Evolutionary conservation across 2,797 vertebrate species (phyloP).

Genomic region (Lagocephalus sceleratus): DNA sequence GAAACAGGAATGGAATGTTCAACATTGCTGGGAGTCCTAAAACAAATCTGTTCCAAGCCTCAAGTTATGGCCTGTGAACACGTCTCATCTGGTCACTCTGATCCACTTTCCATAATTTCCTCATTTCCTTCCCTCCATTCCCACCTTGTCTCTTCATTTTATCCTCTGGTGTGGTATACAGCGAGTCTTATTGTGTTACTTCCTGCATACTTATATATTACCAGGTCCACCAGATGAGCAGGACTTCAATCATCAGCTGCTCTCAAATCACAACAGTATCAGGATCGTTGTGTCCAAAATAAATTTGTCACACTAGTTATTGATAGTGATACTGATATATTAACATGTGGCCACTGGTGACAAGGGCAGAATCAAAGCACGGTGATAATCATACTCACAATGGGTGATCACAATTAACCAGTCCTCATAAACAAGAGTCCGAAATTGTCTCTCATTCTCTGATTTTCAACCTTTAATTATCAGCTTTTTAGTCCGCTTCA

Average conservation of each 20-base stretch:
- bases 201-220: neutral
- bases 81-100: constrained; percentile 27
- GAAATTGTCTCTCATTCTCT: no score
- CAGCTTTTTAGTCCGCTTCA: no score
- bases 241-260: neutral
- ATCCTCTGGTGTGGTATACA: constrained; percentile 1
- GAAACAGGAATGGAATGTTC: constrained; percentile 7
- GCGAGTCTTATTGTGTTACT: constrained; percentile 5
- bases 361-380: no score
- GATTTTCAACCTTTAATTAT: no score
- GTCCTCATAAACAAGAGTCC: no score
- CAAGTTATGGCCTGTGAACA: constrained; percentile 21
- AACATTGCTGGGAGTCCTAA: constrained; percentile 13
- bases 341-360: no score
- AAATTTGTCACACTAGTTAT: no score
- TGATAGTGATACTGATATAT: no score
- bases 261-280: no score
- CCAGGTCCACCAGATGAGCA: neutral
- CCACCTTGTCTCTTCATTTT: constrained; percentile 2
- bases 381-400: no score
- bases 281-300: no score
- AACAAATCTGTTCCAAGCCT: constrained; percentile 17
- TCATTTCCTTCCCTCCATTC: constrained; percentile 5
- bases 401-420: no score
- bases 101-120: constrained; percentile 35